Base-by-base conservation (phyloP, 2,797 vertebrate species). In the Micropoecilia bifurca region DNA sequence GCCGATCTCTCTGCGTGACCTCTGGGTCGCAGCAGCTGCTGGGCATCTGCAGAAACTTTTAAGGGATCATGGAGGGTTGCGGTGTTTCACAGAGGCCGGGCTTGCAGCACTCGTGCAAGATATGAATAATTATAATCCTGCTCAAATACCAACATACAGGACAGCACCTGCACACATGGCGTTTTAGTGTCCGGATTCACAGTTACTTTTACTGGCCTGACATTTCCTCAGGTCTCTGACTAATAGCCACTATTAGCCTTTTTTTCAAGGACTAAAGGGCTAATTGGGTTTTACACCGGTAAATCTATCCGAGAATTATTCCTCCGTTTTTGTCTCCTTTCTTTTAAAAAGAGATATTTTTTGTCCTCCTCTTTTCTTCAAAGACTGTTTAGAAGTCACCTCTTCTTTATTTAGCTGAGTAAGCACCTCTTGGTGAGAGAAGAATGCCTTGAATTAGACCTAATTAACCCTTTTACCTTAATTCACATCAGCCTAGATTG, bases 401-500 rank as follows among this genome's bases (percentile, higher is more conserved):
- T 90, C 75, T 80, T 69, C 74, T 76, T 75, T 79, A 86, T 88
- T 85, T 86, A 85, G 90, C 92, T 91, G 90, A 92, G 74, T 79
- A 85, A 87, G 91, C 83, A 77, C 36, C 47, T 91, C 48, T 30
- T 80, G 80, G 73, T 2, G 39, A 77, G 79, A 78, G 77, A 91
- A 88, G 81, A 84, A 86, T 83, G 80, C 63, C 68, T 81, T 66
- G 74, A 90, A 89, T 91, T 88, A 88, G 91, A 93, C 83, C 87
- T 82, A 87, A 93, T 93, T 92, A 90, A 91, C 81, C 84, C 76
- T 75, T 90, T 87, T 88, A 81, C 76, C 81, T 89, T 82, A 87
- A 84, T 82, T 76, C 73, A 55, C 82, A 79, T 46, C 12, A 39
- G 77, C 74, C 76, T 59, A 80, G 77, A 82, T 78, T 50, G 55